Conservation (phyloP, 2,797 vertebrate species). For the Amblyopsis hoosieri region DNA sequence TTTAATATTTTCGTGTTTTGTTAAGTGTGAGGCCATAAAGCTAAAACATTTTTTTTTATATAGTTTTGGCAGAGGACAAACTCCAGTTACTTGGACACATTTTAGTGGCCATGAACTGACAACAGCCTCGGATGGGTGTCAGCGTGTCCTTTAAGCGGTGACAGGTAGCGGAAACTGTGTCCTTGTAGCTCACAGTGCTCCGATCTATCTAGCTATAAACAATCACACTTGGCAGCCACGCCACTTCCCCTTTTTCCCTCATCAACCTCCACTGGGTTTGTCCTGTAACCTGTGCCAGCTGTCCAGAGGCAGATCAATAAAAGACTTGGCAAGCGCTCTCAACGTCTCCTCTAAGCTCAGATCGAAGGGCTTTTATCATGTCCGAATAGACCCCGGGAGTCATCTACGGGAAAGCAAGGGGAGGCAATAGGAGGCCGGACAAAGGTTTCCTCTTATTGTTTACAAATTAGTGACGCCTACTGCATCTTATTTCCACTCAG, state of each 20-base stretch:
- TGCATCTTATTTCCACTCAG: conserved; percentile 14
- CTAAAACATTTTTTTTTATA: neutral
- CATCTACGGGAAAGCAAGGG: conserved; percentile 27
- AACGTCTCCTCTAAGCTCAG: conserved; percentile 57
- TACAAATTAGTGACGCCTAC: conserved; percentile 10
- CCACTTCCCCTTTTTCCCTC: conserved; percentile 43
- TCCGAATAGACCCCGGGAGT: conserved; percentile 36
- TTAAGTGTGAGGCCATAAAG: too few species aligned
- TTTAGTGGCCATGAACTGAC: conserved; percentile 42
- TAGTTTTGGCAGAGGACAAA: conserved; percentile 36
- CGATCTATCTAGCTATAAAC: conserved; percentile 56
- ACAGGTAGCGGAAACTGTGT: conserved; percentile 53
- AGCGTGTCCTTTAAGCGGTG: conserved; percentile 30
- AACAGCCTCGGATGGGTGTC: conserved; percentile 17
- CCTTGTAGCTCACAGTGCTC: conserved; percentile 42
- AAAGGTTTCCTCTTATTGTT: conserved; percentile 22
- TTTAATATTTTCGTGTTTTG: too few species aligned
- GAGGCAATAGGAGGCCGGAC: conserved; percentile 15
- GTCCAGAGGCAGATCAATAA: conserved; percentile 68
- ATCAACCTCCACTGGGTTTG: conserved; percentile 62
- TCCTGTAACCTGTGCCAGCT: conserved; percentile 71
- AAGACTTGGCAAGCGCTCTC: conserved; percentile 60
- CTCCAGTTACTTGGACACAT: conserved; percentile 20
- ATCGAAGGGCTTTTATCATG: conserved; percentile 60
- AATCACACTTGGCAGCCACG: conserved; percentile 60